Base-by-base conservation (phyloP, 37 sponge, comb jelly and placozoan species). In the Halichondria panicea region DNA sequence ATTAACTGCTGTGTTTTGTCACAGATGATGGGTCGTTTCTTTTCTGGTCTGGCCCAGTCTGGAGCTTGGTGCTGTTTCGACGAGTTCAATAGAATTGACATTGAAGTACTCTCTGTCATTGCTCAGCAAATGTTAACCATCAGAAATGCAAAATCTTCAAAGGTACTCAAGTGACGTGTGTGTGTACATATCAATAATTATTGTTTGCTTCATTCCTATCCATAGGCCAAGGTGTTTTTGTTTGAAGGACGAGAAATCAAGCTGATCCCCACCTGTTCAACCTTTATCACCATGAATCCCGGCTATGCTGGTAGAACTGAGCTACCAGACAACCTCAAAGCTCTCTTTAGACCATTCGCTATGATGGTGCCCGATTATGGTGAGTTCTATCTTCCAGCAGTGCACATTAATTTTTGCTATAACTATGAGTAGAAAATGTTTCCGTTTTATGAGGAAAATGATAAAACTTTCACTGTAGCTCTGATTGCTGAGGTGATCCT, bases 351-450 rank as follows among this genome's bases (percentile, higher is more conserved):
- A 81, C 99, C 99, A 11, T 97, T 97, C 74, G 95, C 99, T 27
- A 97, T 97, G 99, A 97, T 97, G 99, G 95, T 97, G 4, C 99
- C 99, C 5, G 99, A 97, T 69, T 97, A 97, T 87, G 96, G 88
- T 87, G 38, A 46, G 83, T 35, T n/a, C 55, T 42, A 18, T 66
- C 24, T 22, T 25, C 3, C 57, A 28, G 13, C 27, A 56, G 27
- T 4, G 13, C 57, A 13, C 27, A 9, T 24, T 13, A 28, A 56
- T 56, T 24, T 9, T 9, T 13, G 11, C 27, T 28, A 13, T 56
- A 9, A 4, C 27, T 28, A 28, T 56, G 57, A 28, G 11, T 25
- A 30, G 30, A 58, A 22, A 18, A 19, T 50, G 53, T 12, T 50
- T 50, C 12, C 53, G 15, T 50, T 50, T 50, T 50, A 50, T 12